Evolutionary conservation across 2,888 invertebrate species (phyloP).

Genomic region (Crocallis elinguaria): DNA sequence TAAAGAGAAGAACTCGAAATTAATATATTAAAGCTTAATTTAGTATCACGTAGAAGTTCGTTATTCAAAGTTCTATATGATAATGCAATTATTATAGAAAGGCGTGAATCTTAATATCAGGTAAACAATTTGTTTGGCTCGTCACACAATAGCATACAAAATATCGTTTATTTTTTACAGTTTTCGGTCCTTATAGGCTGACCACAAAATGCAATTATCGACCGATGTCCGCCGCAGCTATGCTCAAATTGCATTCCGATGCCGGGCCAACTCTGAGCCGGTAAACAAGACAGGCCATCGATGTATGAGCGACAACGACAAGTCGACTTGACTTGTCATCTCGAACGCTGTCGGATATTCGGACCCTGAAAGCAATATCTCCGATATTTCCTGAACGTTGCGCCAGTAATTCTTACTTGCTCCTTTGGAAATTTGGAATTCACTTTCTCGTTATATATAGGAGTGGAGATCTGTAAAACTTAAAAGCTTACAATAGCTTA

Average conservation of each 20-base stretch:
- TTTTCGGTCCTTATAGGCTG: conserved; percentile 42
- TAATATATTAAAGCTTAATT: too few relatives aligned
- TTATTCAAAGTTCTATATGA: too few relatives aligned
- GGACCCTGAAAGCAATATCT: not conserved
- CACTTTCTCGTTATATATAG: too few relatives aligned
- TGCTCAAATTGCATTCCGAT: conserved; percentile 76
- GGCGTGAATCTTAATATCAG: too few relatives aligned
- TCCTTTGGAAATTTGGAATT: too few relatives aligned
- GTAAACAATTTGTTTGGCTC: too few relatives aligned
- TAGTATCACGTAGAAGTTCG: too few relatives aligned
- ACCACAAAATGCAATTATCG: conserved; percentile 84
- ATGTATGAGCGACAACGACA: conserved; percentile 39
- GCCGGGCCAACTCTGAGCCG: conserved; percentile 60
- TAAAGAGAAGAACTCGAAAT: too few relatives aligned
- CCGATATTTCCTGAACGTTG: not conserved
- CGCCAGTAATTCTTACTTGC: not conserved
- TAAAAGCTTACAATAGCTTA: too few relatives aligned
- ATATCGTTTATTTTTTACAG: not conserved
- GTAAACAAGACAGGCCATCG: conserved; percentile 36
- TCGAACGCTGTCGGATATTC: conserved; percentile 14
- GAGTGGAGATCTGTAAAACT: too few relatives aligned
- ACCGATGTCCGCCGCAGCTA: conserved; percentile 76
- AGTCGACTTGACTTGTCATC: conserved; percentile 29
- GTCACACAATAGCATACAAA: not conserved
- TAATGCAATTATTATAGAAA: too few relatives aligned